Base-by-base conservation (phyloP, 2,797 vertebrate species). In the Chelmon rostratus region DNA sequence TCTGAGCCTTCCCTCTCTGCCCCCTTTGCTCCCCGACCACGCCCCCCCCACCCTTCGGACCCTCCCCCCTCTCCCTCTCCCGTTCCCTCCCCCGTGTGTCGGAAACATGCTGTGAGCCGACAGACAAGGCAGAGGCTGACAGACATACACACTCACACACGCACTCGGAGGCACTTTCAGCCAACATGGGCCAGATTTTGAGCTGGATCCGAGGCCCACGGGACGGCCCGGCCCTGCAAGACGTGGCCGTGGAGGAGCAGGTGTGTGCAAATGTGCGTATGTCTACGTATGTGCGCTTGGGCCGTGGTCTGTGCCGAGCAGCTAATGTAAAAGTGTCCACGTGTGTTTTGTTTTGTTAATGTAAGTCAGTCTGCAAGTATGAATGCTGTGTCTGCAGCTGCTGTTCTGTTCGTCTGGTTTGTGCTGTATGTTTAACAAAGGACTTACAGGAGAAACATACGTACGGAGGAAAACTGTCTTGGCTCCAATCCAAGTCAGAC, bases 141-240 rank as follows among this genome's bases (percentile, higher is more conserved):
- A 86, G 79, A 83, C 65, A 64, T 10, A 61, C 38, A 61, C 74
- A 64, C 31, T 78, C 62, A 64, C 42, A 79, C 49, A 76, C 44
- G 21, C 54, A 19, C 52, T 69, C 19, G 8, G 72, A 90, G 81
- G 80, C 70, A 81, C 76, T 84, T 69, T 73, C 54, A 89, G 85
- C 82, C 78, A 90, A 90, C 86, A 96, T 96, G 95, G 95, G 95
- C 78, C 94, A 96, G 87, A 76, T 96, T 68, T 46, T 96, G 72
- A 96, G 87, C 92, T 95, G 93, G 94, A 92, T 96, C 84, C 91
- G 94, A 85, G 93, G 95, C 65, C 87, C 94, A 11, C 86, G 68
- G 78, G 94, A 95, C 47, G 16, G 50, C 59, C 72, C 86, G 52
- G 80, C 56, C 21, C 86, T 95, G 81, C 92, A 92, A 80, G 93